A percentile compares a stretch with the other conserved stretches of the same genome.
Evolutionary conservation across 2,797 vertebrate genomes (phyloP).

Genomic region (Ibycter americanus): DNA sequence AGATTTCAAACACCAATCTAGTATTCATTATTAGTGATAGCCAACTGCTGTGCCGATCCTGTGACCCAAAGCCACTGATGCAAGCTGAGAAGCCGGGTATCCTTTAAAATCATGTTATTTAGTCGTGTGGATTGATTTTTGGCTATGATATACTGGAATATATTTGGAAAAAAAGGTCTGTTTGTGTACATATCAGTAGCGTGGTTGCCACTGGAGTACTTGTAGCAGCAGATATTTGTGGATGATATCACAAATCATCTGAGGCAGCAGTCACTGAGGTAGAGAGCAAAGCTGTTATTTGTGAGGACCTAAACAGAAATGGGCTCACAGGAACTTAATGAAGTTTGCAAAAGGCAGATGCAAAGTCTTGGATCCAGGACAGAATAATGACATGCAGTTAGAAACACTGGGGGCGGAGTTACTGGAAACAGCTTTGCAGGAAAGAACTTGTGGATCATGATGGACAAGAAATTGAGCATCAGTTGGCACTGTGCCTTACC

Average conservation of each 20-base stretch:
- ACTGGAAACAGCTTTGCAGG: background rate
- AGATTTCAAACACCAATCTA: conserved; percentile 94
- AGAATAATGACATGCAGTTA: background rate
- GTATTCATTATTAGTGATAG: conserved; percentile 97
- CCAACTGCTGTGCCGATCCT: conserved; percentile 89
- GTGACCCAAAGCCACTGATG: conserved; percentile 89
- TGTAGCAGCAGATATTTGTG: background rate
- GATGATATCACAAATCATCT: background rate
- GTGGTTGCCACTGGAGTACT: background rate
- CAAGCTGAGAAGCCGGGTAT: conserved; percentile 99
- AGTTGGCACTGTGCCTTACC: background rate
- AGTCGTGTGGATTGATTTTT: conserved; percentile 33
- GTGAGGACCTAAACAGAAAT: background rate
- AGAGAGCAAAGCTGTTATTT: background rate
- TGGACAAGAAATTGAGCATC: background rate
- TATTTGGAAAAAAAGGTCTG: background rate
- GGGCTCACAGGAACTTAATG: background rate
- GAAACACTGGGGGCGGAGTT: background rate
- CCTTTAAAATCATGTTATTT: conserved; percentile 80
- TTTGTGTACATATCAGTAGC: background rate
- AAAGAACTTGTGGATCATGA: background rate
- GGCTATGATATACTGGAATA: background rate
- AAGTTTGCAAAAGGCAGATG: background rate
- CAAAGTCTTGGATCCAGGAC: background rate
- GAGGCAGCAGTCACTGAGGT: background rate